Evolutionary conservation across 2,113 vertebrate genomes (phyloP), one percentile per base, ranked within the genome.

Genomic region (Pterocles gutturalis): DNA sequence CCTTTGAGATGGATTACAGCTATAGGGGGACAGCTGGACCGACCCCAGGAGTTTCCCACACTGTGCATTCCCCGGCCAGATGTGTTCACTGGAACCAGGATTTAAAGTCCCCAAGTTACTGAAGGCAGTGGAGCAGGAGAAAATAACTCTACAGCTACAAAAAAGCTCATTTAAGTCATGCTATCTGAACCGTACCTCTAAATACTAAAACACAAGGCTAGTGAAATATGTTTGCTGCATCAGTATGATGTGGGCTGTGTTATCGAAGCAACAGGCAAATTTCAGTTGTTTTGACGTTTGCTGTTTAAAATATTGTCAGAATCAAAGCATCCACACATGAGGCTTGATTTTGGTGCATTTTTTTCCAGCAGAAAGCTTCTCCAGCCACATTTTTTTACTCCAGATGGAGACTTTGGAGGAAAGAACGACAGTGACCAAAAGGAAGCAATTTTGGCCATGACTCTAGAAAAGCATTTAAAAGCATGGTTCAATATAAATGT

Each of bases 381-480:
- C 24, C 9, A 66, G 60, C 31, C 29, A 19, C 45, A 1, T 54
- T 80, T 88, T 88, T 91, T 72, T 14, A 48, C 24, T 90, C 45
- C 17, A 0, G 3, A 33, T 54, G 18, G 46, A 81, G 48, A 54
- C 60, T 62, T 64, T 9, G 22, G 57, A 94, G 64, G 61, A 82
- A 79, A 84, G 60, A 36, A 78, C 25, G 53, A 48, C 85, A 87
- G 55, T 15, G 73, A 93, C 6, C 19, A 46, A 93, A 77, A 25
- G 64, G 45, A 94, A 51, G 54, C 14, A 66, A 20, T 54, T 93
- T 77, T 90, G 73, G 70, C 55, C 34, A 5, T 13, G 10, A 46
- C 34, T 89, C 87, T 89, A 82, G 87, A 93, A 96, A 96, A 94
- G 43, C 19, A 26, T 75, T 94, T 85, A 82, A 85, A 84, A 83